Evolutionary conservation across 2,888 invertebrate genomes (phyloP).

Genomic region (Geophilus truncorum): DNA sequence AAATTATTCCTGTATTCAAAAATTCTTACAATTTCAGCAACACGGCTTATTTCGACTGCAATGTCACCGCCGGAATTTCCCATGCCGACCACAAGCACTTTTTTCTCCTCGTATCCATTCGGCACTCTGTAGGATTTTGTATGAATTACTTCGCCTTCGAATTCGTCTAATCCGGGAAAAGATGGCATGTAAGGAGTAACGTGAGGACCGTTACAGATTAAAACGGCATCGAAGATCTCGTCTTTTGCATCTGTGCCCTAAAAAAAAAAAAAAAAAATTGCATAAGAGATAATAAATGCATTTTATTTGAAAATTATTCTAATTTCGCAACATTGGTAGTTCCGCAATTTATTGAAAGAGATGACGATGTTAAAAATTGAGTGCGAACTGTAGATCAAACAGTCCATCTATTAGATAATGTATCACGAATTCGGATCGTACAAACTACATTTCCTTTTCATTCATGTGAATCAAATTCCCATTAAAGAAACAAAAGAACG

Average conservation of each 20-base stretch:
- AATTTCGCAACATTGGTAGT: too few species aligned
- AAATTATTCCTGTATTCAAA: too few species aligned
- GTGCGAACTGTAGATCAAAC: too few species aligned
- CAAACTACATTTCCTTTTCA: not conserved
- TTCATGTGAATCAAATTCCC: not conserved
- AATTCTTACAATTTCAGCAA: constrained; percentile 30
- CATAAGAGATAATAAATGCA: too few species aligned
- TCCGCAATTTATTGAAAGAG: too few species aligned
- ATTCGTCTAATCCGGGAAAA: constrained; percentile 46
- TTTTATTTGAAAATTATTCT: too few species aligned
- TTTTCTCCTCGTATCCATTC: constrained; percentile 47
- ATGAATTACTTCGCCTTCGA: constrained; percentile 43
- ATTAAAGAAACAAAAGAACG: too few species aligned
- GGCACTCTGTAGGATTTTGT: constrained; percentile 44
- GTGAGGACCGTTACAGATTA: constrained; percentile 53
- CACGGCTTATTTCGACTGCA: constrained; percentile 49
- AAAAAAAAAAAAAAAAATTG: not conserved
- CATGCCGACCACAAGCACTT: constrained; percentile 50
- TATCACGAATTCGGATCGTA: too few species aligned
- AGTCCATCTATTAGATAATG: too few species aligned
- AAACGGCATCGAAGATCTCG: constrained; percentile 47
- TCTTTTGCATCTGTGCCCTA: constrained; percentile 23
- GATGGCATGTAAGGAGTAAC: constrained; percentile 48
- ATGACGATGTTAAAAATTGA: too few species aligned
- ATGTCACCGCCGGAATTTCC: constrained; percentile 53